Evolutionary conservation across 2,113 vertebrate genomes (phyloP).

Genomic region (Eptesicus fuscus): DNA sequence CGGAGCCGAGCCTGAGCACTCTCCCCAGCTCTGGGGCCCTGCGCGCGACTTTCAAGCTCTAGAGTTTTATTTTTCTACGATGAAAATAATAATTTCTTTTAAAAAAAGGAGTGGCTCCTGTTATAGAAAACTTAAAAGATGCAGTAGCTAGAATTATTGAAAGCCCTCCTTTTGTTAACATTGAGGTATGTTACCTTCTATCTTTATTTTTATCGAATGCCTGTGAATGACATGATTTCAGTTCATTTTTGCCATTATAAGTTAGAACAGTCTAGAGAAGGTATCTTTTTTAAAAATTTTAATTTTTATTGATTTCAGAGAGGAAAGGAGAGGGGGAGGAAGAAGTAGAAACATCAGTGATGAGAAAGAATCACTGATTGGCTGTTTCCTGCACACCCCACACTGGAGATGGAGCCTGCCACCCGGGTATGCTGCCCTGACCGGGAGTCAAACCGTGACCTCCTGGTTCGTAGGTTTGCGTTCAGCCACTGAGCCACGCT

Average conservation of each 20-base stretch:
- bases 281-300: neutral
- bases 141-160: neutral
- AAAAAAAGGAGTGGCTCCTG: neutral
- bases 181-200: neutral
- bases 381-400: no score
- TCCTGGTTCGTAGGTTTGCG: no score
- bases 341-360: no score
- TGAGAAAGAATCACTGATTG: no score
- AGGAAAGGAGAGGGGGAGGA: no score
- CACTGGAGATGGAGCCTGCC: no score
- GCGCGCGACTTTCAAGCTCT: neutral
- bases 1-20: accelerated
- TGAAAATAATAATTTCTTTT: neutral
- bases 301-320: no score
- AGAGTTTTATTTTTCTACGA: neutral
- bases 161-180: neutral
- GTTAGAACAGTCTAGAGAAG: neutral
- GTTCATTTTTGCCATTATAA: neutral
- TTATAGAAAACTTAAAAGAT: neutral
- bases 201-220: neutral
- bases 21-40: neutral
- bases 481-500: neutral
- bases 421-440: no score
- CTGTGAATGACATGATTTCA: neutral
- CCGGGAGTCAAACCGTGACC: no score